These are phyloP conservation scores for Toxotes lorentzi DNA, from an alignment of 2,797 vertebrate genomes.

Conservation along the genomic window DNA sequence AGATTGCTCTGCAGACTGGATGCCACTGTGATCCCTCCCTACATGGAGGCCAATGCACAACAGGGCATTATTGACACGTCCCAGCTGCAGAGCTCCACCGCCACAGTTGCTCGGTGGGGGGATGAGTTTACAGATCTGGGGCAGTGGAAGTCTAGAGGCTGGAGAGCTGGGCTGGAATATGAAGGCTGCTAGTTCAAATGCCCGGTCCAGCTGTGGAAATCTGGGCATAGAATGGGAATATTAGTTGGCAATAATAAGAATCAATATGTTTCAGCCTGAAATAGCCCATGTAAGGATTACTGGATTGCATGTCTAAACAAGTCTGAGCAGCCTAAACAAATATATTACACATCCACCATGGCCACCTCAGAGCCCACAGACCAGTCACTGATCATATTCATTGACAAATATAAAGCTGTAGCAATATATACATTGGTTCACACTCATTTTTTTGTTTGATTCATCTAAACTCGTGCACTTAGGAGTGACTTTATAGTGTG, in stretches of 20 bases:
- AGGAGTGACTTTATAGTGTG: conserved; percentile 2
- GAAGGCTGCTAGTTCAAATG: conserved; percentile 32
- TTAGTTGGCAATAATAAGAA: conserved; percentile 8
- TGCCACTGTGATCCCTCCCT: conserved; percentile 68
- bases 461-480: neutral
- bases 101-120: conserved; percentile 72
- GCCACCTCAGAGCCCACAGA: neutral
- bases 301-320: neutral
- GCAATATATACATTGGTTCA: neutral
- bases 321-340: neutral
- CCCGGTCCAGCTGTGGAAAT: conserved; percentile 25
- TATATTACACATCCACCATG: neutral
- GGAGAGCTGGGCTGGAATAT: neutral
- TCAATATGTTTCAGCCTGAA: conserved; percentile 30
- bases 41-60: conserved; percentile 67
- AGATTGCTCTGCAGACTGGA: conserved; percentile 58
- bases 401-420: neutral
- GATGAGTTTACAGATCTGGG: conserved; percentile 33
- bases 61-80: conserved; percentile 76
- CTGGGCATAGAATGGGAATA: conserved; percentile 5
- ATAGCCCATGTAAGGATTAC: conserved; percentile 10
- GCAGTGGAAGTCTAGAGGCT: conserved; percentile 25
- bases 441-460: neutral
- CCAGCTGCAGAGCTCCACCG: conserved; percentile 73
- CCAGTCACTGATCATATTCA: neutral